Evolutionary conservation across 2,113 vertebrate genomes (phyloP), one percentile per base, ranked within the genome.

Genomic region (Daubentonia madagascariensis): DNA sequence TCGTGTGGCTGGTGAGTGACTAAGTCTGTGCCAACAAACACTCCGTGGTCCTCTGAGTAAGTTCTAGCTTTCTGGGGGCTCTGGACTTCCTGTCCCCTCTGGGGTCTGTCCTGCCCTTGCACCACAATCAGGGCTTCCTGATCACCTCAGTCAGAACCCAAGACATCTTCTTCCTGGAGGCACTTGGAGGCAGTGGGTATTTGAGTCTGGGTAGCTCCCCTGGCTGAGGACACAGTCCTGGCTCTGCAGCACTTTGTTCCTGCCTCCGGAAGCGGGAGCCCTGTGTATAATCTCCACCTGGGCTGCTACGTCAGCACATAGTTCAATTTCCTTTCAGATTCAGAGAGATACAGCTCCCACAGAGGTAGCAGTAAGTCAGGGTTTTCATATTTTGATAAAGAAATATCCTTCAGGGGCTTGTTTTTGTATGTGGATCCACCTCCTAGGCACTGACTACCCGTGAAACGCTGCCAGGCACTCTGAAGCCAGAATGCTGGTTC

Each of bases 311-410:
- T 37, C 84, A 94, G 84, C 12, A 65, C 18, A 23, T 3, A 68
- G 57, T 37, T 70, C 43, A 54, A 5, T 88, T 89, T 96, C 73
- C n/a, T 67, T 78, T 30, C 30, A 65, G 63, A 90, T 22, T 75
- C 22, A 54, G 87, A 89, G 52, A 78, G 59, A 23, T 0, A 85
- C 35, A 48, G 37, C n/a, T 81, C 32, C 50, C 57, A 17, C 2
- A 79, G 50, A 78, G 48, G 40, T 67, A 81, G 65, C 28, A 35
- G 40, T 18, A 85, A 65, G 40, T 70, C 50, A 63, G 65, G 18
- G 50, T 30, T 63, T 59, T 73, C 32, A 35, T 35, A 68, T 73
- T 93, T 96, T 75, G 87, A 89, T 90, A 75, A 86, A 57, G 72
- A 83, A 89, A 92, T 54, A 76, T 5, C 52, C 10, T 35, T 23